Conservation (phyloP, 2,113 vertebrate species). For the Xenopus laevis region DNA sequence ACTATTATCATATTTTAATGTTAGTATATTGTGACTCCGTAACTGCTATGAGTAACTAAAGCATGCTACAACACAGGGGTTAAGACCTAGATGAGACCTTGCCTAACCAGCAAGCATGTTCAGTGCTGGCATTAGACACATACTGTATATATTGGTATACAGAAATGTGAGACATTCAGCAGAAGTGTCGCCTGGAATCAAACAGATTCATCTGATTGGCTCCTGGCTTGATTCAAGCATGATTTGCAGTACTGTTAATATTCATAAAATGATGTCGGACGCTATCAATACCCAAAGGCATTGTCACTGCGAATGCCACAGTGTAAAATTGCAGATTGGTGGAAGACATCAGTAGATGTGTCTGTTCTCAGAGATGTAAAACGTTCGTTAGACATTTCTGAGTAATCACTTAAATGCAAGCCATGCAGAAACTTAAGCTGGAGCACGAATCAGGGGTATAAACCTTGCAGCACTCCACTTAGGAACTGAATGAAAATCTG, state of each 20-base stretch:
- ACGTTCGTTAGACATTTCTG: slow-evolving; percentile 28
- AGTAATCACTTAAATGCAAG: slow-evolving; percentile 27
- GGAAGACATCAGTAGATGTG: slow-evolving; percentile 24
- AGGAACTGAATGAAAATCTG: background rate
- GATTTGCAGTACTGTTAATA: slow-evolving; percentile 42
- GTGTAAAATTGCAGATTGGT: slow-evolving; percentile 18
- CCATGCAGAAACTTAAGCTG: slow-evolving; percentile 26
- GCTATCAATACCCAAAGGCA: slow-evolving; percentile 41
- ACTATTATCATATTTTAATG: no score
- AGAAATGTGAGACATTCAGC: slow-evolving; percentile 29
- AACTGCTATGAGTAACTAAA: no score
- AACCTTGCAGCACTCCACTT: background rate
- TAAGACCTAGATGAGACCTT: no score
- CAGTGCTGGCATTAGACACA: background rate
- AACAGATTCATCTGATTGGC: slow-evolving; percentile 29
- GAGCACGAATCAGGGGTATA: background rate
- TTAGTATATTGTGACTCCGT: no score
- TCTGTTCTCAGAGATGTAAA: slow-evolving; percentile 18
- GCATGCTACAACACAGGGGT: no score
- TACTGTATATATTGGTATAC: slow-evolving; percentile 1
- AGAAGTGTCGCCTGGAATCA: slow-evolving; percentile 41
- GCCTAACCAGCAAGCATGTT: background rate
- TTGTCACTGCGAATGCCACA: slow-evolving; percentile 37
- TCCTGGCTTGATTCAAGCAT: slow-evolving; percentile 38
- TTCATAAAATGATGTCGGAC: slow-evolving; percentile 33